Percentiles rank a stretch among this genome's conserved stretches.
phyloP scores from a whole-genome alignment of 2,888 invertebrate genomes.

The Seira ritae region DNA sequence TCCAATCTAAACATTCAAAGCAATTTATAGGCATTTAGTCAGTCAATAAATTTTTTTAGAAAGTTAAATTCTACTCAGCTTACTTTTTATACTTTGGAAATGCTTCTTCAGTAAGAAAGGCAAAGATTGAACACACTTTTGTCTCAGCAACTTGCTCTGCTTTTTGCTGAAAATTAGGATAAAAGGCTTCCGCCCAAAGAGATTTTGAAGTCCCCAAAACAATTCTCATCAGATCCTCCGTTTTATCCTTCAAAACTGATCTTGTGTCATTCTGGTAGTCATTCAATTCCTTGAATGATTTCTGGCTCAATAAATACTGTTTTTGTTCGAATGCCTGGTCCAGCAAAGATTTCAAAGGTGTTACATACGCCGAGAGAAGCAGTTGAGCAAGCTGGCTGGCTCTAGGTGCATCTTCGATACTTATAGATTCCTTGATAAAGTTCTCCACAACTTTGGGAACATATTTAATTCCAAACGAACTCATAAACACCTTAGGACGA shows the following conservation, averaged over 20 bases:
- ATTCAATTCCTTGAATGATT: slow-evolving; percentile 63
- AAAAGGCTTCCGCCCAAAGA: slow-evolving; percentile 69
- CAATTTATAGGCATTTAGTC: not conserved
- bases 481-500: slow-evolving; percentile 58
- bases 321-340: slow-evolving; percentile 36
- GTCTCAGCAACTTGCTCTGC: slow-evolving; percentile 59
- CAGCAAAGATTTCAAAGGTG: slow-evolving; percentile 60
- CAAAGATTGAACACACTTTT: slow-evolving; percentile 47
- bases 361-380: slow-evolving; percentile 44
- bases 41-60: not conserved
- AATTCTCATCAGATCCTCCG: slow-evolving; percentile 69
- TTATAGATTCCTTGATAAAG: slow-evolving; percentile 58
- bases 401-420: slow-evolving; percentile 67
- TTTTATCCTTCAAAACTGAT: slow-evolving; percentile 44
- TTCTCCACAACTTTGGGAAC: slow-evolving; percentile 60
- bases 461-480: slow-evolving; percentile 61
- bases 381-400: slow-evolving; percentile 58
- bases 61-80: not conserved
- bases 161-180: slow-evolving; percentile 65
- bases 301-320: slow-evolving; percentile 50
- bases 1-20: slow-evolving; percentile 53
- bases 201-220: slow-evolving; percentile 69
- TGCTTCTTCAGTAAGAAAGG: slow-evolving; percentile 53
- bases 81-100: slow-evolving; percentile 69
- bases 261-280: slow-evolving; percentile 48